Base-by-base conservation (phyloP, 2,888 invertebrate species). In the Tenthredo distinguenda region DNA sequence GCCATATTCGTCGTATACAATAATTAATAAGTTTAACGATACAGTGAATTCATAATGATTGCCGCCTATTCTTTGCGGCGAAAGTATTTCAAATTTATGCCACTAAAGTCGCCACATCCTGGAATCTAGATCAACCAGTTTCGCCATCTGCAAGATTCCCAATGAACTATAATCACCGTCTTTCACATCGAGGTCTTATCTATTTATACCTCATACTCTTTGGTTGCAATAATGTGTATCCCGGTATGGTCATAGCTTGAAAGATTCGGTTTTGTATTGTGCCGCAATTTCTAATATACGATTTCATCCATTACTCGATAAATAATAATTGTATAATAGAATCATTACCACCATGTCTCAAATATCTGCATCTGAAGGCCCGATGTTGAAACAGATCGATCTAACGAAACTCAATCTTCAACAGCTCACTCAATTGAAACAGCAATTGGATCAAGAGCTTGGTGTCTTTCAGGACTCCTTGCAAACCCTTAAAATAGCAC, bases 391-490 rank as follows among this genome's bases (percentile, higher is more conserved):
- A 90, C 96, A 97, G 94, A 96, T 98, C 87, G 98, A 98, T 94
- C 94, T 98, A 89, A 96, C 96, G 4, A 97, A 97, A 90, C 94
- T 98, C 88, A 97, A 95, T 93, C 94, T 98, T 84, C 96, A 96
- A 89, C 98, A 98, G 94, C 95, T 99, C 92, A 96, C 96, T 88
- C 96, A 97, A 91, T 94, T 98, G 85, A 98, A 97, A 93, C 97
- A 97, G 91, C 98, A 98, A 94, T 94, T 98, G 88, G 98, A 98
- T 94, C 97, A 97, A 97, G 99, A 99, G 94, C 94, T 99, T 86
- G 95, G 95, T 89, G 96, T 99, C 76, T 98, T 99, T 93, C 97
- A 98, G 95, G 98, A 98, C 88, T 99, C 99, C 0, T 94, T 99
- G 88, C 97, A 97, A 91, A 97, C 98, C 34, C 94, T 99, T 85